phyloP scores from a whole-genome alignment of 2,797 vertebrate genomes.

The Lepus townsendii region DNA sequence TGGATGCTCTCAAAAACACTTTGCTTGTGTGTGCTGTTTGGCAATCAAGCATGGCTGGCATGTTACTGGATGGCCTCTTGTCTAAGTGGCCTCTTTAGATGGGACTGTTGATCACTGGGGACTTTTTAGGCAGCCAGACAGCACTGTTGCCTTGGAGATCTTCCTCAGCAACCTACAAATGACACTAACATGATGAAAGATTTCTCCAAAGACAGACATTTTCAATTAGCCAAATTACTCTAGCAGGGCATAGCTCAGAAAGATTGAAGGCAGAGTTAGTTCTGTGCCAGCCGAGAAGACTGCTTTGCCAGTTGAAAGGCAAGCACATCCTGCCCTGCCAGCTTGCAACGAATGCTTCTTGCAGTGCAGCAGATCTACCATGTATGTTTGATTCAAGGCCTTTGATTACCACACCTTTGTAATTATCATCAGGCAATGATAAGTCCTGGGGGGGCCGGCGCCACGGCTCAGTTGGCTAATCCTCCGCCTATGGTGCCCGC shows the following conservation, averaged over 20 bases:
- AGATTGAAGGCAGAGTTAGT: conserved; percentile 86
- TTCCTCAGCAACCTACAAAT: conserved; percentile 76
- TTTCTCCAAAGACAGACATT: conserved; percentile 84
- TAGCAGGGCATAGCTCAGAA: conserved; percentile 78
- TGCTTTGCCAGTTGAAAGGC: conserved; percentile 81
- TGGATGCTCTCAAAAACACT: neutral
- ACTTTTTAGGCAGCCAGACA: conserved; percentile 63
- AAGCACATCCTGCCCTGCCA: conserved; percentile 85
- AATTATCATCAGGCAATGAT: conserved; percentile 85
- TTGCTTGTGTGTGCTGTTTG: neutral
- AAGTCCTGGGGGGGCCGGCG: conserved; percentile 75
- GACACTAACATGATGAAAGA: conserved; percentile 81
- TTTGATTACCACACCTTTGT: conserved; percentile 87
- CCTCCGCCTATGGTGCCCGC: no score
- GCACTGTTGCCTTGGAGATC: conserved; percentile 53
- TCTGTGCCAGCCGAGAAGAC: conserved; percentile 84
- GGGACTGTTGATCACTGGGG: conserved; percentile 26
- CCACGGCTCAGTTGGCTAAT: no score
- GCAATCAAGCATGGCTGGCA: conserved; percentile 68
- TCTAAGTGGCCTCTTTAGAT: conserved; percentile 76
- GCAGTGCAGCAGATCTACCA: conserved; percentile 86
- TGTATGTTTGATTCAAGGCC: conserved; percentile 85
- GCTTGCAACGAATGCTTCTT: conserved; percentile 83
- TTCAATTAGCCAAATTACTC: conserved; percentile 88
- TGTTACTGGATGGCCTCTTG: conserved; percentile 42